Evolutionary conservation across 2,888 invertebrate species (phyloP), one percentile per base, ranked within the genome.

Genomic region (Cephonodes hylas): DNA sequence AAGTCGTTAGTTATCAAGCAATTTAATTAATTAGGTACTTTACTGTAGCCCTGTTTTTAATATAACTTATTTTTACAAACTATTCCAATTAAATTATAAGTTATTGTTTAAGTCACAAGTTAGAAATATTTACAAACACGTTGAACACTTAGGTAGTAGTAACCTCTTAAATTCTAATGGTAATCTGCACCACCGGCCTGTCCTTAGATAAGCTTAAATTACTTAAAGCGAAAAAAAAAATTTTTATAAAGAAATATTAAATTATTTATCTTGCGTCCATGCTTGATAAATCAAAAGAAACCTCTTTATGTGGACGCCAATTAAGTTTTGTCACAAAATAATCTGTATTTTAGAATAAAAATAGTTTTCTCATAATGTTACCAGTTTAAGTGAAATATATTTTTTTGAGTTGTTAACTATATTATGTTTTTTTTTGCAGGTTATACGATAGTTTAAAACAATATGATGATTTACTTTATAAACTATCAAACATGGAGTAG

Each of bases 131-230:
- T 83, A 64, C 15, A 56, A 70, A 71, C 58, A 59, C 61, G 81
- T 76, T 89, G 86, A 90, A 89, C 88, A 89, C 89, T 86, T 79
- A 82, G 85, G 86, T 81, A 89, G 84, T 80, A 74, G 75, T 76
- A 75, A 67, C 80, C 68, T 75, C 83, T 86, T 86, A 86, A 72
- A 67, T 73, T 76, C 79, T 89, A 90, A 78, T 92, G 92, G 92
- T 92, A 92, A 92, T 92, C 92, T 92, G 92, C 92, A 92, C 92
- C 92, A 91, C 92, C 92, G 92, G 92, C 92, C 91, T 89, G 76
- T 81, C 53, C 18, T 53, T 31, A 53, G 53, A 53, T 53, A 74
- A 65, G 64, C 64, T 69, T 66, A 67, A 60, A 66, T 64, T 72
- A 71, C 69, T 72, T 69, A 75, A 58, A 27, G 56, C 65, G 58